Conservation (phyloP, 2,888 invertebrate genomes). For the Diplazon laetatorius region DNA sequence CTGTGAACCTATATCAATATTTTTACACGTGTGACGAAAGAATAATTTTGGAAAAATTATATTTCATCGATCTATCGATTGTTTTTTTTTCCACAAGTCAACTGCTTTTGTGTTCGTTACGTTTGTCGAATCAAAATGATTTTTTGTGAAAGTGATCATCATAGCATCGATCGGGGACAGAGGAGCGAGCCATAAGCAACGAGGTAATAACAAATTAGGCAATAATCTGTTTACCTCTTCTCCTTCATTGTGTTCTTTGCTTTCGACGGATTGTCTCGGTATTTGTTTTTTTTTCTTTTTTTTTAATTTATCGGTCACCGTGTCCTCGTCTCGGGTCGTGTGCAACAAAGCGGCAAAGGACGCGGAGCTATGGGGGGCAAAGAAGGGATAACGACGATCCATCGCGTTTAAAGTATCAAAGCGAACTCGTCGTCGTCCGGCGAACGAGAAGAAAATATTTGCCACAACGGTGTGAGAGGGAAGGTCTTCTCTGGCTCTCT, state of each 20-base stretch:
- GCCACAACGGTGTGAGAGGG: slow-evolving; percentile 19
- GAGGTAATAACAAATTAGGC: neutral
- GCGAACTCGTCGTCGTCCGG: slow-evolving; percentile 32
- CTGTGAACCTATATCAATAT: too few relatives aligned
- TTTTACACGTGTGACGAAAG: too few relatives aligned
- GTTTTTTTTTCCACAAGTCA: too few relatives aligned
- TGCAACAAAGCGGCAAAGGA: slow-evolving; percentile 47
- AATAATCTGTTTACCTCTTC: neutral
- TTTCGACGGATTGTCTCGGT: neutral
- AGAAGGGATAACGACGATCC: slow-evolving; percentile 49
- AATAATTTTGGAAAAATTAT: too few relatives aligned
- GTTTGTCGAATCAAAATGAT: too few relatives aligned
- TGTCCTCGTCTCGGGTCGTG: slow-evolving; percentile 38
- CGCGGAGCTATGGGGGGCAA: neutral
- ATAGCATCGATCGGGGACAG: too few relatives aligned
- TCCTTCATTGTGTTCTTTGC: neutral
- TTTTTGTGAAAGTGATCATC: too few relatives aligned
- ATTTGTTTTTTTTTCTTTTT: too few relatives aligned
- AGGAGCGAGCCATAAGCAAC: too few relatives aligned
- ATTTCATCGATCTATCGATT: too few relatives aligned
- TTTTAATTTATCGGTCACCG: slow-evolving; percentile 20
- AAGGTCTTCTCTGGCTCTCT: too few relatives aligned
- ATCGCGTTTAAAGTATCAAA: slow-evolving; percentile 31
- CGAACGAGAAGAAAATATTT: slow-evolving; percentile 13
- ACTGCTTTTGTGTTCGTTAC: too few relatives aligned